Evolutionary conservation across 2,888 invertebrate species (phyloP), one percentile per base, ranked within the genome.

Genomic region (Peribatodes rhomboidaria): DNA sequence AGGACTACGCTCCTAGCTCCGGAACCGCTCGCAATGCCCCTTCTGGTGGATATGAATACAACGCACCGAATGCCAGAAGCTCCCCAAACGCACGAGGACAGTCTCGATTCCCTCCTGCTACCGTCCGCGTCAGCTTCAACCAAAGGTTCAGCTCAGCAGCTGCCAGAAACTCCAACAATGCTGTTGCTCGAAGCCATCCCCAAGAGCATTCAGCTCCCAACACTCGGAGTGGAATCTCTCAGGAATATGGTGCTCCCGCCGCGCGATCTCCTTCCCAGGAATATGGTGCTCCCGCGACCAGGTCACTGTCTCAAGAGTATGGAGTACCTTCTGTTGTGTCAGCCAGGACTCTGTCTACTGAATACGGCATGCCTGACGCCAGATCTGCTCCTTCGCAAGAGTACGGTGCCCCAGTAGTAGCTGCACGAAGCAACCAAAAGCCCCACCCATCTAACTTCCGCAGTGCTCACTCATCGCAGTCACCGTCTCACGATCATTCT

Each of bases 391-490:
- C 56, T 0, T 83, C 86, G 1, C 80, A 84, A 67, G 78, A 83
- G 62, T 84, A 85, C 41, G 83, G 82, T 2, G 83, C 84, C 6
- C 83, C 81, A 41, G 76, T 78, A 31, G 68, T 76, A 18, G 39
- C 53, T 20, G 16, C 55, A 22, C 39, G 57, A 39, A 52, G 50
- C 39, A 39, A 39, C 39, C 53, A 53, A 27, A 53, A 53, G 20
- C 27, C 37, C 2, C 18, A 20, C 7, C 37, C 52, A 20, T 10
- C 11, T 50, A 37, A 22, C n/a, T 39, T 39, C 22, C 53, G 53
- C 53, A 53, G 39, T 11, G 10, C 37, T 10, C 53, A 53, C 10
- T 6, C 53, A n/a, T 22, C 39, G 14, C 39, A 22, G 13, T 31
- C 42, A 27, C n/a, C 8, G n/a, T 44, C 44, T 46, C 31, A 46